Conservation (phyloP, 2,113 vertebrate genomes). For the Silurus asotus region DNA sequence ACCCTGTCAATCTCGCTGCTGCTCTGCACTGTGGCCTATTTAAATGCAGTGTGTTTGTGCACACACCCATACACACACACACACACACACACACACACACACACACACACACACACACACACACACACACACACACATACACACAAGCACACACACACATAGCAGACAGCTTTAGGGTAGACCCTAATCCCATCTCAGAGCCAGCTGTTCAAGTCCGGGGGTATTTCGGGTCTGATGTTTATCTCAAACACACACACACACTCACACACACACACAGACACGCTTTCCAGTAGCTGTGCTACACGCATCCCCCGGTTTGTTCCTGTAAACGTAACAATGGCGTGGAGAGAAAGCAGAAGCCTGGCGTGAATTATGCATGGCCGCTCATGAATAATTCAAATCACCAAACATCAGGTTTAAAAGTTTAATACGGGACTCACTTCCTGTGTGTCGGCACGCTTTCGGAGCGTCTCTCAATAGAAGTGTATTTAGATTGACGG, state of each 20-base stretch:
- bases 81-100: constrained; percentile 16
- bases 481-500: background rate
- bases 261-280: background rate
- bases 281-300: constrained; percentile 37
- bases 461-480: constrained; percentile 19
- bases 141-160: constrained; percentile 12
- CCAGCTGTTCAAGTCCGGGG: constrained; percentile 46
- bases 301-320: constrained; percentile 46
- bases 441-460: constrained; percentile 38
- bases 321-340: constrained; percentile 53
- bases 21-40: constrained; percentile 11
- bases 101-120: constrained; percentile 20
- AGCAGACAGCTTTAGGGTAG: constrained; percentile 34
- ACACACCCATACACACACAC: constrained; percentile 9
- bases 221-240: constrained; percentile 35
- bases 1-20: constrained; percentile 17
- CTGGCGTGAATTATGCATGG: constrained; percentile 59
- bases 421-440: constrained; percentile 57
- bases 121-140: constrained; percentile 20
- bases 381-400: constrained; percentile 58
- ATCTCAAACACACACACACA: constrained; percentile 35
- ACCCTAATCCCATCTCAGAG: constrained; percentile 34
- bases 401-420: constrained; percentile 58
- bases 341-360: constrained; percentile 46
- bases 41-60: background rate